These are phyloP conservation scores for Nasonia longicornis DNA, from an alignment of 1,140 invertebrate genomes.

Conservation along the genomic window DNA sequence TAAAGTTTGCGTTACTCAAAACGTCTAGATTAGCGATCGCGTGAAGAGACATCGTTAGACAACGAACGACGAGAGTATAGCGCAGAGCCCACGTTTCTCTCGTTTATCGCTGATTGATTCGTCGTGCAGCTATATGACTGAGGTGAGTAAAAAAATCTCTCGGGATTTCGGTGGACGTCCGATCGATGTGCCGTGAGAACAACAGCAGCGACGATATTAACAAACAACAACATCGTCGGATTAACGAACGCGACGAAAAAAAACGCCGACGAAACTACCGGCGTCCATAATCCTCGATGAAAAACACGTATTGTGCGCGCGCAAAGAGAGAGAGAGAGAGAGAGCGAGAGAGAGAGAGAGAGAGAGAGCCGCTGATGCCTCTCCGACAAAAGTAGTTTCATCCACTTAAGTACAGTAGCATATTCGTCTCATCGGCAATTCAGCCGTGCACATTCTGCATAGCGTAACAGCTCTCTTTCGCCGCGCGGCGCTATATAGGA, in stretches of 20 bases:
- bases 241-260: too few relatives aligned
- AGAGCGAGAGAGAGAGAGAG: neutral
- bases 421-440: neutral
- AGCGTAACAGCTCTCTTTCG: constrained; percentile 6
- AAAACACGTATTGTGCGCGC: neutral
- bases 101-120: too few relatives aligned
- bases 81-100: too few relatives aligned
- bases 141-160: too few relatives aligned
- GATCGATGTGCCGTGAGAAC: too few relatives aligned
- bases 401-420: neutral
- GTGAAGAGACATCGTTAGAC: constrained; percentile 44
- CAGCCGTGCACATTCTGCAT: neutral
- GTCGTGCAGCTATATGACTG: too few relatives aligned
- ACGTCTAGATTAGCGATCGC: constrained; percentile 45
- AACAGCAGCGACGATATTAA: too few relatives aligned
- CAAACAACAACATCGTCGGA: too few relatives aligned
- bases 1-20: constrained; percentile 47
- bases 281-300: too few relatives aligned
- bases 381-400: constrained; percentile 15
- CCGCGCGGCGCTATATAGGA: too few relatives aligned
- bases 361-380: neutral
- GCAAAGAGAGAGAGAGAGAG: neutral
- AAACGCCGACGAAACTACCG: too few relatives aligned
- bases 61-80: neutral
- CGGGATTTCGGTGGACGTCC: too few relatives aligned